phyloP scores from a whole-genome alignment of 1,140 invertebrate genomes.

The Tetramorium alpestre region DNA sequence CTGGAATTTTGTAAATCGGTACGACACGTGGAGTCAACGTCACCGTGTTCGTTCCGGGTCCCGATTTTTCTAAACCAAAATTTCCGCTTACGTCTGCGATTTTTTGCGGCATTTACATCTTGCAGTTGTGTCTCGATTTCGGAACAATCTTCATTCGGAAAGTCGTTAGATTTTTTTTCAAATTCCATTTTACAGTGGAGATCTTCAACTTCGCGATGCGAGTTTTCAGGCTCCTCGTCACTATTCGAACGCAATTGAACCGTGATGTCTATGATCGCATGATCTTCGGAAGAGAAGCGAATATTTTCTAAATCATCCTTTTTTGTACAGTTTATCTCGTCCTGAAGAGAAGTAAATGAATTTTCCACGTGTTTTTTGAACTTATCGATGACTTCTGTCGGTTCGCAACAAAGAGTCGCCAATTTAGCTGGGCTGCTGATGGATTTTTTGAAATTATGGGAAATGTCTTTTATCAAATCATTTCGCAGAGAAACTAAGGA shows the following conservation, averaged over 20 bases:
- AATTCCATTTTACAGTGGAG: background rate
- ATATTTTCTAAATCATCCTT: background rate
- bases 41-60: background rate
- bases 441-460: background rate
- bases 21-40: background rate
- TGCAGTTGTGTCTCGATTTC: background rate
- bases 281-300: background rate
- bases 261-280: background rate
- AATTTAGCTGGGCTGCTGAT: background rate
- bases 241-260: background rate
- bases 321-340: background rate
- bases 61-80: background rate
- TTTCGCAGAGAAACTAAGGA: background rate
- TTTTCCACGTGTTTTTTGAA: background rate
- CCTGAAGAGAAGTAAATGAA: background rate
- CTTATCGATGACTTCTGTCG: background rate
- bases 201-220: background rate
- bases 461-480: slow-evolving; percentile 7
- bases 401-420: background rate
- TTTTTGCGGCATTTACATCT: background rate
- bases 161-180: background rate
- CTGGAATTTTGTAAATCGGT: background rate
- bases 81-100: background rate
- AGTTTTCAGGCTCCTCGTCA: background rate
- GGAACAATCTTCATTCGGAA: background rate